A percentile compares a stretch with the other conserved stretches of the same genome.
These are phyloP conservation scores for Oedothorax gibbosus DNA, from an alignment of 1,140 invertebrate genomes.

Conservation along the genomic window DNA sequence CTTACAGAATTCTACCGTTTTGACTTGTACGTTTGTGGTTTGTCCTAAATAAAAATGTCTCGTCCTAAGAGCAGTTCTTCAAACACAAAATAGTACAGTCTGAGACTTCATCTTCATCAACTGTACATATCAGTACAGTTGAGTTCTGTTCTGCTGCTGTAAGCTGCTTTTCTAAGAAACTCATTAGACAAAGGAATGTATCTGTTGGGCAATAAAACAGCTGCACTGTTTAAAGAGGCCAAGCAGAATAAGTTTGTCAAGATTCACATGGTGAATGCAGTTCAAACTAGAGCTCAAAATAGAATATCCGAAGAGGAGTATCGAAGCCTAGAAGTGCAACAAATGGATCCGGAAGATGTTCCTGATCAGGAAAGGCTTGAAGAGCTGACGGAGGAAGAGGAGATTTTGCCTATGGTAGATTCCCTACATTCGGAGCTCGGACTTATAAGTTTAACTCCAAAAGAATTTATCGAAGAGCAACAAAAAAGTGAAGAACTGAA, in stretches of 20 bases:
- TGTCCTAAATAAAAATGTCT: no score
- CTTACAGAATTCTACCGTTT: no score
- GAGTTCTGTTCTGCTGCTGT: no score
- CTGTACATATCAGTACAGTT: no score
- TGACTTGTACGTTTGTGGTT: no score
- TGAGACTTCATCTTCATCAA: no score
- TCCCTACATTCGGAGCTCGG: no score
- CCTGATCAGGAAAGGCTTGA: neutral
- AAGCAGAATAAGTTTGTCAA: neutral
- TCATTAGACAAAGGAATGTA: conserved; percentile 5
- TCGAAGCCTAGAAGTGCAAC: no score
- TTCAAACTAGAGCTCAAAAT: neutral
- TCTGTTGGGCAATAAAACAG: conserved; percentile 16
- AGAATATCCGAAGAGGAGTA: neutral
- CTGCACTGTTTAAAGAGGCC: neutral
- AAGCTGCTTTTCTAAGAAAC: neutral
- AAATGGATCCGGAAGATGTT: neutral
- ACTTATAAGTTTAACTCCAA: neutral
- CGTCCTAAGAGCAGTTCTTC: no score
- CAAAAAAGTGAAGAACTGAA: neutral
- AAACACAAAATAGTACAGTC: no score
- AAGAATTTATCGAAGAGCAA: neutral
- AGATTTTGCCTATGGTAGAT: no score
- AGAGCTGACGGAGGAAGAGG: neutral
- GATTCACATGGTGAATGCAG: neutral